phyloP scores from a whole-genome alignment of 2,113 vertebrate genomes.

The Poicephalus gulielmi region DNA sequence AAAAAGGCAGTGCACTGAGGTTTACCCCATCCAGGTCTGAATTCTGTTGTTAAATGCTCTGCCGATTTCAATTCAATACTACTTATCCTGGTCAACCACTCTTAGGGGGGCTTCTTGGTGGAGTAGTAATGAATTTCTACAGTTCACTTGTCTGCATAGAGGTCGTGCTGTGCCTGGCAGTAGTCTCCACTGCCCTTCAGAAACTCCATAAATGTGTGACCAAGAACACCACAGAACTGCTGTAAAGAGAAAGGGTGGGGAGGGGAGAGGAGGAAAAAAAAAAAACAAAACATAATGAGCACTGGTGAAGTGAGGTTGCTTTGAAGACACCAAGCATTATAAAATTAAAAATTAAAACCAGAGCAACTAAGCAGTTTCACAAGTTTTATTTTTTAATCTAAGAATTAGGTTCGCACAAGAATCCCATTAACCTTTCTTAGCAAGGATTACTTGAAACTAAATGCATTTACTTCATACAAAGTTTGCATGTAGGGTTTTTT shows the following conservation, averaged over 20 bases:
- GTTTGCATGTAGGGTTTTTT: neutral
- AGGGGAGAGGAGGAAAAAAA: neutral
- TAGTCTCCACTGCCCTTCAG: conserved; percentile 99
- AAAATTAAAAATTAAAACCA: neutral
- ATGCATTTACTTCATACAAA: neutral
- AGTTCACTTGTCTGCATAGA: conserved; percentile 99
- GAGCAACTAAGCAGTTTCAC: neutral
- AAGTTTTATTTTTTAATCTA: neutral
- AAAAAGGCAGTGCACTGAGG: conserved; percentile 91
- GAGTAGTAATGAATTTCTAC: conserved; percentile 85
- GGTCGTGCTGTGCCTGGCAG: conserved; percentile 99
- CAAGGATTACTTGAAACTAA: neutral
- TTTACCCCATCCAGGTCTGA: conserved; percentile 99
- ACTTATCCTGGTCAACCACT: conserved; percentile 81
- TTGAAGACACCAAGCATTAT: neutral
- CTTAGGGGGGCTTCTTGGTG: conserved; percentile 87
- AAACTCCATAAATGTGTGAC: conserved; percentile 99
- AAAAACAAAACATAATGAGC: neutral
- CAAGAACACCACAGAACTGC: conserved; percentile 99
- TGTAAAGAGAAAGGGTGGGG: conserved; percentile 69
- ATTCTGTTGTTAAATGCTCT: conserved; percentile 85
- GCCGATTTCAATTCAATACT: conserved; percentile 79
- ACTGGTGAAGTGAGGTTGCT: neutral
- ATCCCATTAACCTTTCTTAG: neutral
- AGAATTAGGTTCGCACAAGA: neutral